Conservation (phyloP, 1,140 invertebrate species). For the Aricia agestis region DNA sequence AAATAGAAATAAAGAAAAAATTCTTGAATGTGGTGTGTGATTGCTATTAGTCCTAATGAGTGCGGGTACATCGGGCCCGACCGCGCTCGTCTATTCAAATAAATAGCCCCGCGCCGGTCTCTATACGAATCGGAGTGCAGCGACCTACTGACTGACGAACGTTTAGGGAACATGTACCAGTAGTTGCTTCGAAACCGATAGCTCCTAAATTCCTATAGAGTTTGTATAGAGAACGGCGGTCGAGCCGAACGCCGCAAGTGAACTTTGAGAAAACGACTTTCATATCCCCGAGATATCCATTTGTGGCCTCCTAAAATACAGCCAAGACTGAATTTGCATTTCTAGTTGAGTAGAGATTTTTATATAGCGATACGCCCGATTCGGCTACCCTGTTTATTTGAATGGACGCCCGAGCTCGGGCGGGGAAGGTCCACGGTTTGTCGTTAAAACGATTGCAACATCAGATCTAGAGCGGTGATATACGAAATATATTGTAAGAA, state of each 20-base stretch:
- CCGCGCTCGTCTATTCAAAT: slow-evolving; percentile 54
- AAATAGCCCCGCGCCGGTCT: background rate
- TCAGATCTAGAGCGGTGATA: slow-evolving; percentile 68
- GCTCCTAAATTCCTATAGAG: too few species aligned
- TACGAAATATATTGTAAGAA: slow-evolving; percentile 70
- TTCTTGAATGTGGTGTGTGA: slow-evolving; percentile 71
- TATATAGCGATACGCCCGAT: slow-evolving; percentile 43
- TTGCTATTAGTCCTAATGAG: slow-evolving; percentile 39
- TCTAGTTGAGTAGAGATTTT: slow-evolving; percentile 47
- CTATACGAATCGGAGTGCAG: background rate
- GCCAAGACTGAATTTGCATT: slow-evolving; percentile 53
- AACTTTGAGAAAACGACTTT: background rate
- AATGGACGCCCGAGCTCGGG: slow-evolving; percentile 39
- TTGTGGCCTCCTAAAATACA: slow-evolving; percentile 27
- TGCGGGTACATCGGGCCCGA: background rate
- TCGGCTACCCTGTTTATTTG: slow-evolving; percentile 59
- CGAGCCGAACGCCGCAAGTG: background rate
- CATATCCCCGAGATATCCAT: slow-evolving; percentile 7
- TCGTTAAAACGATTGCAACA: slow-evolving; percentile 55
- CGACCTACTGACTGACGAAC: background rate
- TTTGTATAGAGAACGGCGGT: background rate
- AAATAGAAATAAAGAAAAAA: slow-evolving; percentile 69
- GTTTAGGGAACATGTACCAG: background rate
- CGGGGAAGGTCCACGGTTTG: background rate
- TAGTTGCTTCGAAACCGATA: background rate